Percentiles rank a stretch among this genome's conserved stretches.
These are phyloP conservation scores for Bombus turneri DNA, from an alignment of 1,140 invertebrate species.

Conservation along the genomic window DNA sequence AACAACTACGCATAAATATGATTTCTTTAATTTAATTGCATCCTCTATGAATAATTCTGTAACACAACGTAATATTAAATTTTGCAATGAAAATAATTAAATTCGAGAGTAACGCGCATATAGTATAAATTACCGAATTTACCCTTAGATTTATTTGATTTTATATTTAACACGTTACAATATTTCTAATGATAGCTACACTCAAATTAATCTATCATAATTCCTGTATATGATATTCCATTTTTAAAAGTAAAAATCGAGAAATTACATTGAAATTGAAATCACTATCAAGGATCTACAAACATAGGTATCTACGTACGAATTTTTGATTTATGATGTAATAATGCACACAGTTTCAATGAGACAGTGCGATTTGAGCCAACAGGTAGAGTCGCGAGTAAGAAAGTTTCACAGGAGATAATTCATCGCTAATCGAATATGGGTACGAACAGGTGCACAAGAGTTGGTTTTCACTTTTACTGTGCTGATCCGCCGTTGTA, in stretches of 20 bases:
- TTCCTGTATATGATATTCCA: background rate
- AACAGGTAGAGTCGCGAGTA: conserved; percentile 72
- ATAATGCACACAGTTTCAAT: background rate
- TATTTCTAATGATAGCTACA: background rate
- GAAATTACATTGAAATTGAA: background rate
- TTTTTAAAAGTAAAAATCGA: background rate
- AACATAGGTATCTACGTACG: background rate
- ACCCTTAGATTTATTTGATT: background rate
- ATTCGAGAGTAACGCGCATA: no score
- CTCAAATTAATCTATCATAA: background rate
- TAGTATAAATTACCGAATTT: background rate
- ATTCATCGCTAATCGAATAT: conserved; percentile 76
- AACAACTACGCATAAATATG: background rate
- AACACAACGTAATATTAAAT: background rate
- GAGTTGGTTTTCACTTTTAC: conserved; percentile 68
- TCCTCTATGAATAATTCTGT: background rate
- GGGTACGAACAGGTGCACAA: conserved; percentile 72
- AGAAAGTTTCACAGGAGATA: conserved; percentile 64
- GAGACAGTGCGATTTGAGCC: conserved; percentile 55
- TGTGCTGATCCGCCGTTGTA: conserved; percentile 56
- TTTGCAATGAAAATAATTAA: background rate
- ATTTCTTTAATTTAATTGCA: no score
- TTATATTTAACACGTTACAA: background rate
- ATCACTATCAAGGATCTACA: background rate
- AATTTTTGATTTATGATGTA: background rate